A percentile compares a stretch with the other conserved stretches of the same genome.
Evolutionary conservation across 2,888 invertebrate species (phyloP).

Genomic region (Adelphocoris suturalis): DNA sequence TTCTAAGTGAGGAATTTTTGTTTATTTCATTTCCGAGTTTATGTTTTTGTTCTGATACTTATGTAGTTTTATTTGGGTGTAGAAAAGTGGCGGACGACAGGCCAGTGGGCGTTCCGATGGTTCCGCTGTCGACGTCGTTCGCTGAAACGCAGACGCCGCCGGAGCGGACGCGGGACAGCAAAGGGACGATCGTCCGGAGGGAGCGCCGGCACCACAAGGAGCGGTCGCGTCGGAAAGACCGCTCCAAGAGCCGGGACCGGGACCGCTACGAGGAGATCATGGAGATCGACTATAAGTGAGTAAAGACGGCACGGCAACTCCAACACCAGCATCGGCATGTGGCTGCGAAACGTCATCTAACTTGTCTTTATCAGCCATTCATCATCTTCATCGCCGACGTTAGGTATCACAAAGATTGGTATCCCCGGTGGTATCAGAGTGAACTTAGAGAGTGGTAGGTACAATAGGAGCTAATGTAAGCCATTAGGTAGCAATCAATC

Average conservation of each 20-base stretch:
- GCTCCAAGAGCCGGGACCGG: conserved; percentile 60
- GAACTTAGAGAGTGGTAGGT: no score
- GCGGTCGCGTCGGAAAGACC: conserved; percentile 42
- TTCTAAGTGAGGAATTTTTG: no score
- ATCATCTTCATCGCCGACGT: neutral
- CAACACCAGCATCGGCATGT: neutral
- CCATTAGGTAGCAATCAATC: no score
- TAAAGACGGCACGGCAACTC: neutral
- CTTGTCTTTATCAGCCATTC: neutral
- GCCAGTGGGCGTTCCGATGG: conserved; percentile 27
- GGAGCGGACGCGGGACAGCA: conserved; percentile 18
- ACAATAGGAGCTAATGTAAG: no score
- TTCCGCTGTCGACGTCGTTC: conserved; percentile 57
- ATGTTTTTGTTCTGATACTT: neutral
- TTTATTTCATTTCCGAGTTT: neutral
- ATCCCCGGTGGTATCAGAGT: no score
- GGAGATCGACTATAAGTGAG: conserved; percentile 62
- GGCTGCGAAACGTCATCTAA: neutral
- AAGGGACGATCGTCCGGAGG: conserved; percentile 30
- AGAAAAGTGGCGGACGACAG: conserved; percentile 54
- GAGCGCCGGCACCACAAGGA: conserved; percentile 42
- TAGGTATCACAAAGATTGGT: no score
- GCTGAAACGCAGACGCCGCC: conserved; percentile 66
- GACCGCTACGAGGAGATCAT: conserved; percentile 67
- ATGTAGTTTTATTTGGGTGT: conserved; percentile 10